Base-by-base conservation (phyloP, 2,888 invertebrate genomes). In the Ceratothoa steindachneri region DNA sequence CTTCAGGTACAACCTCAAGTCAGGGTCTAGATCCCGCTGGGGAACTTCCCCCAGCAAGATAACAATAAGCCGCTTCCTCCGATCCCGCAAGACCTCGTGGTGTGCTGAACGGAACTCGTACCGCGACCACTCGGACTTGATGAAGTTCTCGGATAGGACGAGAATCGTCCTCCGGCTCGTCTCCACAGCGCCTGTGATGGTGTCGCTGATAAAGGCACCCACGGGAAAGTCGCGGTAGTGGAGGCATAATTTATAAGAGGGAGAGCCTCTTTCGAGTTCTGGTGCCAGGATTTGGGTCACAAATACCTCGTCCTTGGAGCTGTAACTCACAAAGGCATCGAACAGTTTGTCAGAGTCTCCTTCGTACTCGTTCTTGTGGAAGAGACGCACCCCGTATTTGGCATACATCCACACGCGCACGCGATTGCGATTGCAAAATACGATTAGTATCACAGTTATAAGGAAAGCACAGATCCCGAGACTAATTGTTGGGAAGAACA, bases 91-190 rank as follows among this genome's bases (percentile, higher is more conserved):
- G 81, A 93, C 91, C 85, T 93, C 91, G 83, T 92, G 92, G 83
- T 93, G 91, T 60, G 93, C 93, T 67, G 92, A 91, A 85, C 92
- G 92, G 83, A 95, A 91, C 83, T 95, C 94, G 84, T 91, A 91
- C 75, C 92, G 89, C 83, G 91, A 91, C 95, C 95, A 95, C 84
- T 95, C 94, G 69, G 92, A 74, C 51, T 79, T 74, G 19, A 82
- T 79, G 73, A 82, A 81, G 69, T 80, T 76, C 31, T 80, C 75
- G 9, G 81, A 78, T 24, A 82, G 73, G 9, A 82, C 77, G 5
- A 82, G 28, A 27, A 82, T 75, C 4, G 81, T 81, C 27, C 80
- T 73, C n/a, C 80, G 75, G 73, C 81, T 81, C 24, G 80, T 76
- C 41, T 81, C 81, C 41, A 81, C 80, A n/a, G 81, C 81, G 15